A percentile compares a stretch with the other conserved stretches of the same genome.
These are phyloP conservation scores for Drosophila gaucha DNA, from an alignment of 2,888 invertebrate genomes.

Conservation along the genomic window DNA sequence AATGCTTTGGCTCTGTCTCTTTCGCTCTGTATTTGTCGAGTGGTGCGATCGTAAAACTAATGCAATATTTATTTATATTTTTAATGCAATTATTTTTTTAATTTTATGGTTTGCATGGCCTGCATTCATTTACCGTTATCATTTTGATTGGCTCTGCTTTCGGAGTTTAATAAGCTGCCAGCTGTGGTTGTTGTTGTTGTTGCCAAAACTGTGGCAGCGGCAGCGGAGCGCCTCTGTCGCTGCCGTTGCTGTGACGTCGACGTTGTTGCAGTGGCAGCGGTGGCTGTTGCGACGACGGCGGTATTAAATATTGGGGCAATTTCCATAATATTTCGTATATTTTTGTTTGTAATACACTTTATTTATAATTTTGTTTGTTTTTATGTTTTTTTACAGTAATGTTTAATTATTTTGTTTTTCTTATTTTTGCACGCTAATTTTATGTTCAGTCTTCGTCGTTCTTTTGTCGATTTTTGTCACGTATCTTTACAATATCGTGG, in stretches of 20 bases:
- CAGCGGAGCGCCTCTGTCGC: constrained; percentile 30
- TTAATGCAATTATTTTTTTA: constrained; percentile 9
- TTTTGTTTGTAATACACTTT: constrained; percentile 56
- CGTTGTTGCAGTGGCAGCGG: constrained; percentile 57
- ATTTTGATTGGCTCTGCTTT: constrained; percentile 52
- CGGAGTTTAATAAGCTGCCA: constrained; percentile 15
- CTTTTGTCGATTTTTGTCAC: constrained; percentile 59
- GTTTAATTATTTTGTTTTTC: constrained; percentile 31
- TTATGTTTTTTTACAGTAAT: constrained; percentile 24
- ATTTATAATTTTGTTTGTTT: constrained; percentile 27
- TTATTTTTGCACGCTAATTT: constrained; percentile 57
- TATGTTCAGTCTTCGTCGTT: constrained; percentile 63
- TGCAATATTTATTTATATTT: constrained; percentile 9
- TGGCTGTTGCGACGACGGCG: constrained; percentile 60
- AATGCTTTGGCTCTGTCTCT: not conserved
- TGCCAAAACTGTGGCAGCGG: constrained; percentile 32
- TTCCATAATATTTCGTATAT: constrained; percentile 69
- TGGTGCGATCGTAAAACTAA: constrained; percentile 7
- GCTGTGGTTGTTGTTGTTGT: constrained; percentile 24
- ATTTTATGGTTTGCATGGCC: constrained; percentile 2
- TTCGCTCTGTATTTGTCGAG: not conserved
- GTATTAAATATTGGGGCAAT: constrained; percentile 66
- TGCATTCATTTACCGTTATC: constrained; percentile 69
- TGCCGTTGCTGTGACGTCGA: constrained; percentile 44
- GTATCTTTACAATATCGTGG: constrained; percentile 68